These are phyloP conservation scores for Amphiprion ocellaris DNA, from an alignment of 2,113 vertebrate species.

Conservation along the genomic window DNA sequence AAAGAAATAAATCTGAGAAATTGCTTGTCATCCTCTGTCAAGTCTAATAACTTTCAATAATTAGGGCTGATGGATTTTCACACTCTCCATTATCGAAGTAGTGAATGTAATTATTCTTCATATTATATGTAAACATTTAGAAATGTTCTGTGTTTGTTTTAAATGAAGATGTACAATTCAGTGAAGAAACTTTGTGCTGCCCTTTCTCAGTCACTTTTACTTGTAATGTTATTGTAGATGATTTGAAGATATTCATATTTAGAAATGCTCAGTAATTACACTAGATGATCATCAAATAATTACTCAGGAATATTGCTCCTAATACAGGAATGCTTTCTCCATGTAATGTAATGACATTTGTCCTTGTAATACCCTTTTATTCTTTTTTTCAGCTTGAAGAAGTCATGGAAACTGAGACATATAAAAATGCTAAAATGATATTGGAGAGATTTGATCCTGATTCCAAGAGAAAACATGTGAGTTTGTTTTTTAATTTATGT, in stretches of 20 bases:
- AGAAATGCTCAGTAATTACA: slow-evolving; percentile 34
- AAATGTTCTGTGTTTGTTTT: slow-evolving; percentile 91
- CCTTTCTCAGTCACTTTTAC: slow-evolving; percentile 32
- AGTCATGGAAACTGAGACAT: slow-evolving; percentile 99
- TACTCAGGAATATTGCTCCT: background rate
- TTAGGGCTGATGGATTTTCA: slow-evolving; percentile 99
- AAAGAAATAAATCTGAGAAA: slow-evolving; percentile 99
- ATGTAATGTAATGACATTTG: background rate
- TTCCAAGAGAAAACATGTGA: slow-evolving; percentile 91
- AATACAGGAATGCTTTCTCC: background rate
- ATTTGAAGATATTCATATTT: slow-evolving; percentile 29
- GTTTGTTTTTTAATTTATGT: slow-evolving; percentile 26
- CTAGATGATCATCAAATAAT: slow-evolving; percentile 33
- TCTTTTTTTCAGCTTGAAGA: slow-evolving; percentile 91
- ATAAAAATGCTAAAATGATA: slow-evolving; percentile 98
- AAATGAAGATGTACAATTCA: slow-evolving; percentile 86
- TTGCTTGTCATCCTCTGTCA: slow-evolving; percentile 99
- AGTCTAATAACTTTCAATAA: slow-evolving; percentile 99
- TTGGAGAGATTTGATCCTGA: slow-evolving; percentile 98
- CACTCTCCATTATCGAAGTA: slow-evolving; percentile 99
- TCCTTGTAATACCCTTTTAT: background rate
- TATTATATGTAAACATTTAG: slow-evolving; percentile 99
- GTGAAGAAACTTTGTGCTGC: slow-evolving; percentile 25
- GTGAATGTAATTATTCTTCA: slow-evolving; percentile 99
- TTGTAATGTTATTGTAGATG: slow-evolving; percentile 42